These are phyloP conservation scores for Rhabditoides inermis DNA, from an alignment of 2,888 invertebrate genomes.

Conservation along the genomic window DNA sequence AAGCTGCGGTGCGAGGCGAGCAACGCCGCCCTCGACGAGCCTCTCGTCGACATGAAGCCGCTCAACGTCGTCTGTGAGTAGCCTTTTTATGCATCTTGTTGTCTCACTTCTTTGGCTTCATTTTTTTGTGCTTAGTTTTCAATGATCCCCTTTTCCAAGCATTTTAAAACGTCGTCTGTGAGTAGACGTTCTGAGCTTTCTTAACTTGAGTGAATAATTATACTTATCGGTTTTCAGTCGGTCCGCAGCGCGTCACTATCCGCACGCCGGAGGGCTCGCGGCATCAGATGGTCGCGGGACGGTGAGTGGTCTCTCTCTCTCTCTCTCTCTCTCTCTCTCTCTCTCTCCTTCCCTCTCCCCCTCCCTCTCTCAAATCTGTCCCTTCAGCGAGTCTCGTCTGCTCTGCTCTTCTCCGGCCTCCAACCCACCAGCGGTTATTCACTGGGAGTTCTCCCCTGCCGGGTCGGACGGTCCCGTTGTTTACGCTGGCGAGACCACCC, in stretches of 20 bases:
- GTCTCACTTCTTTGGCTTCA: not conserved
- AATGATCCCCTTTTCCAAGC: not conserved
- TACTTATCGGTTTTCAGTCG: slow-evolving; percentile 16
- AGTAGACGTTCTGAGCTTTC: not conserved
- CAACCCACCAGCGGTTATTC: slow-evolving; percentile 44
- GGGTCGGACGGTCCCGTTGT: slow-evolving; percentile 20
- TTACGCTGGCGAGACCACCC: slow-evolving; percentile 24
- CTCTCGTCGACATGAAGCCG: slow-evolving; percentile 36
- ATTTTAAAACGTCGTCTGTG: not conserved
- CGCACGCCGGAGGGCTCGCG: slow-evolving; percentile 25
- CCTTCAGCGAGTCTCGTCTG: slow-evolving; percentile 29
- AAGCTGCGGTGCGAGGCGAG: slow-evolving; percentile 42
- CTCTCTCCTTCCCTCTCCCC: no score
- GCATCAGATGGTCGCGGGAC: slow-evolving; percentile 35
- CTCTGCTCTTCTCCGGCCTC: slow-evolving; percentile 40
- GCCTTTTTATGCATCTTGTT: not conserved
- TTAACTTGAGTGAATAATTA: not conserved
- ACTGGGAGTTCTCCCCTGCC: slow-evolving; percentile 26
- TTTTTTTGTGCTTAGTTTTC: not conserved
- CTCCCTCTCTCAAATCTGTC: no score
- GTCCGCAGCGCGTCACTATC: slow-evolving; percentile 36
- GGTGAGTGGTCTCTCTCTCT: no score
- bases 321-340: no score
- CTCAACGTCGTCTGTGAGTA: slow-evolving; percentile 39
- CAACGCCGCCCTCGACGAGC: slow-evolving; percentile 45